Evolutionary conservation across 2,888 invertebrate genomes (phyloP).

Genomic region (Rhagophthalmus giganteus): DNA sequence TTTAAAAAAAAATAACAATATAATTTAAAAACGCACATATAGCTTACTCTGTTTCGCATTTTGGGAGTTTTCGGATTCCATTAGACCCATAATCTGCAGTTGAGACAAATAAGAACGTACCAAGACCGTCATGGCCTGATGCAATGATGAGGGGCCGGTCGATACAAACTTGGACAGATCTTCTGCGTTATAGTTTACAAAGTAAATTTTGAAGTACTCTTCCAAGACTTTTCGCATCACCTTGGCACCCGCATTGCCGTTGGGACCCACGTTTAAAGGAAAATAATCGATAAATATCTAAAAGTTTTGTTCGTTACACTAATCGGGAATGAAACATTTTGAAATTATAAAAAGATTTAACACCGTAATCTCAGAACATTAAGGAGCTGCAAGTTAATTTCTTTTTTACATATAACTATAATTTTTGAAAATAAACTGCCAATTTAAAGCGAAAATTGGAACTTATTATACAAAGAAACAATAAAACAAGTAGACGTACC

Average conservation of each 20-base stretch:
- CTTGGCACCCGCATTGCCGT: conserved; percentile 55
- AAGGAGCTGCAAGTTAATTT: too few species aligned
- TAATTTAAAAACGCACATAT: too few species aligned
- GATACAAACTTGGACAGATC: conserved; percentile 37
- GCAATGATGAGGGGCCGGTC: conserved; percentile 44
- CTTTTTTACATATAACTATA: too few species aligned
- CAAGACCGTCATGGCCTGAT: conserved; percentile 63
- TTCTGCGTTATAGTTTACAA: conserved; percentile 45
- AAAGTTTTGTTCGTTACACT: too few species aligned
- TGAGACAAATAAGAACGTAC: conserved; percentile 63
- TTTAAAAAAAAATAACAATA: too few species aligned
- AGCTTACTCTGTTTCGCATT: conserved; percentile 20
- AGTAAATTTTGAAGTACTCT: conserved; percentile 54
- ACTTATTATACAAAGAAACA: not conserved
- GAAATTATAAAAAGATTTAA: too few species aligned
- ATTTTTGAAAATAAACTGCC: too few species aligned
- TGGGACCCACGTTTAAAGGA: conserved; percentile 66
- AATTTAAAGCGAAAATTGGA: too few species aligned
- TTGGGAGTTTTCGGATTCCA: conserved; percentile 34
- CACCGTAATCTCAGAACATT: too few species aligned
- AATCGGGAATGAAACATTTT: too few species aligned
- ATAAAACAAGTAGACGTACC: conserved; percentile 34
- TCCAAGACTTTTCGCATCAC: conserved; percentile 60
- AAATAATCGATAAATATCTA: conserved; percentile 68
- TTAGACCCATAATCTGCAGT: conserved; percentile 50